A percentile compares a stretch with the other conserved stretches of the same genome.
Conservation (phyloP, 35 echinoderm and acorn worm genomes). For the Stichopus chloronotus region DNA sequence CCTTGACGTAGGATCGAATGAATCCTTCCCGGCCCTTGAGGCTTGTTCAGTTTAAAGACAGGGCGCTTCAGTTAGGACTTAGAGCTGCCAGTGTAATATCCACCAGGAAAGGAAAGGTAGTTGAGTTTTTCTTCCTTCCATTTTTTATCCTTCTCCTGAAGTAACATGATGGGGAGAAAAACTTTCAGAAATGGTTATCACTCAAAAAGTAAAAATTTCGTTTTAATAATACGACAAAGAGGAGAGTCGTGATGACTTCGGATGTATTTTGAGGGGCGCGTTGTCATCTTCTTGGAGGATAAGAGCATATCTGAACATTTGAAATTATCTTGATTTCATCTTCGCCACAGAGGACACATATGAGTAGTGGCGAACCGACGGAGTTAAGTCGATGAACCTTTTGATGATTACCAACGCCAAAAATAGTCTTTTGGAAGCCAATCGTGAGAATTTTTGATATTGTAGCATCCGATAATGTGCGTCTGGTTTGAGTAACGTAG, state of each 20-base stretch:
- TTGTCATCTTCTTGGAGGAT: not conserved
- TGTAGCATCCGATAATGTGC: not conserved
- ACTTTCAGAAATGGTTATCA: not conserved
- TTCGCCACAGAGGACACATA: no score
- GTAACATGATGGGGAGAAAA: not conserved
- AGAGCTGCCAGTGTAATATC: not conserved
- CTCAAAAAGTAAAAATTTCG: not conserved
- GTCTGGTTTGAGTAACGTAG: not conserved
- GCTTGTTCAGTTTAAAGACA: not conserved
- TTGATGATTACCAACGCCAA: not conserved
- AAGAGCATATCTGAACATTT: not conserved
- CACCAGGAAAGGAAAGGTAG: not conserved
- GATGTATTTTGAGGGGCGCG: not conserved
- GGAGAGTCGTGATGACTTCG: not conserved
- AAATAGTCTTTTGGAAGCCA: not conserved
- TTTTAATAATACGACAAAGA: not conserved
- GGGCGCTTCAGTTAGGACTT: not conserved
- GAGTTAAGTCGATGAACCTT: not conserved
- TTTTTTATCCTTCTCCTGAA: not conserved
- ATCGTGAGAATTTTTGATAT: not conserved
- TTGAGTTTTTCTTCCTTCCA: not conserved
- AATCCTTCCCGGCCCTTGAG: not conserved
- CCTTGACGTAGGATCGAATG: constrained; percentile 41
- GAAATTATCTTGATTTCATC: no score
- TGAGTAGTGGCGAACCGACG: no score